phyloP scores from a whole-genome alignment of 2,888 invertebrate genomes.

The Stenodema calcarata region DNA sequence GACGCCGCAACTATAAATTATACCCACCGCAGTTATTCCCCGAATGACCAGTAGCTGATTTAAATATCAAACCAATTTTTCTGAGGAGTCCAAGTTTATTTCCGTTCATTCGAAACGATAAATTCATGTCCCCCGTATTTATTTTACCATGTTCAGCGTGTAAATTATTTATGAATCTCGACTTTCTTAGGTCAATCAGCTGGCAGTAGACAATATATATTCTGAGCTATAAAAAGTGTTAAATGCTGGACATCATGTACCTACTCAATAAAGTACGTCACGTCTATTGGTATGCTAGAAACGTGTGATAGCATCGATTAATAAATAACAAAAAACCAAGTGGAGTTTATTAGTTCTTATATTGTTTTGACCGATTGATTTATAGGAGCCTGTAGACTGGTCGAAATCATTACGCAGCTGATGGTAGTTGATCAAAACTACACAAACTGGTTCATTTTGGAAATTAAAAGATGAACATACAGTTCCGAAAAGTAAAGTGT shows the following conservation, averaged over 20 bases:
- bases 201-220: not conserved
- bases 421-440: not conserved
- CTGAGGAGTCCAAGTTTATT: not conserved
- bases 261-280: not conserved
- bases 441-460: too few species aligned
- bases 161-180: slow-evolving; percentile 17
- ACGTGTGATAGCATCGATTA: not conserved
- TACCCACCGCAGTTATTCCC: not conserved
- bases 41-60: slow-evolving; percentile 40
- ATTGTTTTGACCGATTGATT: not conserved
- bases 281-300: not conserved
- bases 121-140: not conserved
- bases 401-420: not conserved
- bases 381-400: not conserved
- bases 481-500: too few species aligned
- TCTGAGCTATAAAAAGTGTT: slow-evolving; percentile 9
- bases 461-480: too few species aligned
- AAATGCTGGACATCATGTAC: not conserved
- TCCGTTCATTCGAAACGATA: slow-evolving; percentile 23
- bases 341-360: not conserved
- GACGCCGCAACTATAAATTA: slow-evolving; percentile 7
- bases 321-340: not conserved
- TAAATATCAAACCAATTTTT: slow-evolving; percentile 42
- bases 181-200: slow-evolving; percentile 5
- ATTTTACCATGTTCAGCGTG: not conserved